Percentiles rank a stretch among this genome's conserved stretches.
Conservation (phyloP, 2,888 invertebrate species). For the Teleogryllus oceanicus region DNA sequence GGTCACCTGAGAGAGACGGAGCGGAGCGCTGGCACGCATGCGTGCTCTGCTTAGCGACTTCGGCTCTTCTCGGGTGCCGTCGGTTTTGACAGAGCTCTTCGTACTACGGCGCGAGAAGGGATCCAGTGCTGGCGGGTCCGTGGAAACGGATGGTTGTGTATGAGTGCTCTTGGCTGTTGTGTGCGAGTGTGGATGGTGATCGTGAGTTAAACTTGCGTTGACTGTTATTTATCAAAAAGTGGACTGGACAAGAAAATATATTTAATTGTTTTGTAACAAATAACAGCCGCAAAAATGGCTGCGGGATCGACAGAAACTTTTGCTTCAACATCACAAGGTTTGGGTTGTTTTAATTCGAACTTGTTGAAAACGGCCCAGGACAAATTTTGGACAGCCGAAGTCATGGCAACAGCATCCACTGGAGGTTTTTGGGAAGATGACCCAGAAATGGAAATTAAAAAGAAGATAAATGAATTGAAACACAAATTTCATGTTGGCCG, state of each 20-base stretch:
- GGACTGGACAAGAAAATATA: background rate
- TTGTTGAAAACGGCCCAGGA: constrained; percentile 39
- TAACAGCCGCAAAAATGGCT: constrained; percentile 40
- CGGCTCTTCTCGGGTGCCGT: background rate
- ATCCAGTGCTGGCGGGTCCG: background rate
- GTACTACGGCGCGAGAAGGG: background rate
- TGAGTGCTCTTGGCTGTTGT: constrained; percentile 22
- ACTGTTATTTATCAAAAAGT: background rate
- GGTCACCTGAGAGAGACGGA: background rate
- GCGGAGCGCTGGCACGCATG: background rate
- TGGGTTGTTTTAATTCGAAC: constrained; percentile 39
- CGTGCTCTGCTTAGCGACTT: background rate
- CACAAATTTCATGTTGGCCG: constrained; percentile 47
- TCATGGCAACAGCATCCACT: constrained; percentile 45
- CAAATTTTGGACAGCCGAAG: constrained; percentile 41
- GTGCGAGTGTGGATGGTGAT: constrained; percentile 10
- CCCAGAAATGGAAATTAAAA: constrained; percentile 44
- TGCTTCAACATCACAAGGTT: constrained; percentile 40
- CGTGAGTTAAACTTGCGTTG: background rate
- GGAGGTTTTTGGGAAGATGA: constrained; percentile 46
- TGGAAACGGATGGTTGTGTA: constrained; percentile 24
- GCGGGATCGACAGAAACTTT: constrained; percentile 45
- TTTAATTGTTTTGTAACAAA: background rate
- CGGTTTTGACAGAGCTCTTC: background rate
- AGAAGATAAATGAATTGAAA: constrained; percentile 45